These are phyloP conservation scores for Scaptodrosophila latifasciaeformis DNA, from an alignment of 2,888 invertebrate genomes.

Conservation along the genomic window DNA sequence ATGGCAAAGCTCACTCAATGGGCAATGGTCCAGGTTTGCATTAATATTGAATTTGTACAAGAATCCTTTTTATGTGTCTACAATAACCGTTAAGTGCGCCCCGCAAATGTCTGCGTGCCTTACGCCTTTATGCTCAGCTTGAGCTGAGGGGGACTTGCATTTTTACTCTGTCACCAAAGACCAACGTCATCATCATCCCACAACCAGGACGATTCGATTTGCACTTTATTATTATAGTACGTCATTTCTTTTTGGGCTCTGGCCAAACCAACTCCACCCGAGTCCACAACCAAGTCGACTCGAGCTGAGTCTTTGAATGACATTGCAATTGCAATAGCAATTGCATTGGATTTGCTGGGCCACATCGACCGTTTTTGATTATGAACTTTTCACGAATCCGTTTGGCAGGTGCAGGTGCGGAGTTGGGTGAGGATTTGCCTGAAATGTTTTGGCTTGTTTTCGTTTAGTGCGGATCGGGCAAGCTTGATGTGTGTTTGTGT, in stretches of 20 bases:
- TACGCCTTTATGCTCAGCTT: constrained; percentile 44
- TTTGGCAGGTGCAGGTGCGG: too few species aligned
- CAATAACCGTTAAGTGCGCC: constrained; percentile 57
- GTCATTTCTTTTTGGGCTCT: constrained; percentile 51
- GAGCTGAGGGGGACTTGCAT: neutral
- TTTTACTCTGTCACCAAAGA: constrained; percentile 12
- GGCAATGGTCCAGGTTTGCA: constrained; percentile 29
- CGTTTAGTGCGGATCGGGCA: too few species aligned
- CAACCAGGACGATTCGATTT: constrained; percentile 40
- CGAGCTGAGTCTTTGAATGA: too few species aligned
- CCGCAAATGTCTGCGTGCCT: constrained; percentile 32
- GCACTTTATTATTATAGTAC: constrained; percentile 46
- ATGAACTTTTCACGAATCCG: constrained; percentile 40
- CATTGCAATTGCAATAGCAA: too few species aligned
- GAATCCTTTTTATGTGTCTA: constrained; percentile 62
- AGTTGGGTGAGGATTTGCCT: too few species aligned
- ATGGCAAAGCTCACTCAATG: neutral
- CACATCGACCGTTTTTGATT: constrained; percentile 51
- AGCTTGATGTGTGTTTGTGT: too few species aligned
- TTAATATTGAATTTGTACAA: constrained; percentile 68
- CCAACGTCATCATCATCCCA: constrained; percentile 26
- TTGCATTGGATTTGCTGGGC: neutral
- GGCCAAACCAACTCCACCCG: neutral
- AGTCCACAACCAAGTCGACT: too few species aligned
- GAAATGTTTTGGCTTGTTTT: too few species aligned